phyloP scores from a whole-genome alignment of 2,888 invertebrate species.

The Plebejus melissa region DNA sequence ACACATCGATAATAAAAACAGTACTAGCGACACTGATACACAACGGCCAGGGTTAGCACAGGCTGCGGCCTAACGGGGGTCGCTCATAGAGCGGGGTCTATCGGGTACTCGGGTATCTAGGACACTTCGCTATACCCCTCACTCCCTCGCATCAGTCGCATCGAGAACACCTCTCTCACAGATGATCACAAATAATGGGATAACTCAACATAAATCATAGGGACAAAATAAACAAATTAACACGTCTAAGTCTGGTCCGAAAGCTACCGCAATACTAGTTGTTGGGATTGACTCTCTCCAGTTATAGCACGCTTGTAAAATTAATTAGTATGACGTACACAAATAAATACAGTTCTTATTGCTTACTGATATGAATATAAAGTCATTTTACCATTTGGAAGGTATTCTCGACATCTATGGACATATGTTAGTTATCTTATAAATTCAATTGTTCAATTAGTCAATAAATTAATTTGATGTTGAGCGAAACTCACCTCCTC shows the following conservation, averaged over 20 bases:
- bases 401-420: conserved; percentile 54
- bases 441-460: conserved; percentile 30
- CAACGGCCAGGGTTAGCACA: conserved; percentile 78
- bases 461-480: neutral
- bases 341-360: conserved; percentile 28
- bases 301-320: conserved; percentile 45
- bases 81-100: conserved; percentile 72
- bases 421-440: conserved; percentile 27
- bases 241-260: conserved; percentile 58
- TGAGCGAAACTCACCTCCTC: conserved; percentile 87
- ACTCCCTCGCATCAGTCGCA: conserved; percentile 79
- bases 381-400: conserved; percentile 40
- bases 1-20: conserved; percentile 65
- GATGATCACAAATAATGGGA: conserved; percentile 74
- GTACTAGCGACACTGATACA: conserved; percentile 74
- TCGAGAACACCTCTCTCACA: conserved; percentile 80
- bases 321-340: conserved; percentile 34
- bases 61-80: conserved; percentile 75
- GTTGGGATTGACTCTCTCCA: conserved; percentile 52
- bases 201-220: conserved; percentile 67
- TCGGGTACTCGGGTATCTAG: conserved; percentile 47
- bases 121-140: conserved; percentile 78
- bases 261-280: conserved; percentile 43
- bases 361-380: conserved; percentile 20
- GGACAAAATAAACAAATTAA: conserved; percentile 54